phyloP scores from a whole-genome alignment of 2,113 vertebrate genomes.

The Pelecanus crispus region DNA sequence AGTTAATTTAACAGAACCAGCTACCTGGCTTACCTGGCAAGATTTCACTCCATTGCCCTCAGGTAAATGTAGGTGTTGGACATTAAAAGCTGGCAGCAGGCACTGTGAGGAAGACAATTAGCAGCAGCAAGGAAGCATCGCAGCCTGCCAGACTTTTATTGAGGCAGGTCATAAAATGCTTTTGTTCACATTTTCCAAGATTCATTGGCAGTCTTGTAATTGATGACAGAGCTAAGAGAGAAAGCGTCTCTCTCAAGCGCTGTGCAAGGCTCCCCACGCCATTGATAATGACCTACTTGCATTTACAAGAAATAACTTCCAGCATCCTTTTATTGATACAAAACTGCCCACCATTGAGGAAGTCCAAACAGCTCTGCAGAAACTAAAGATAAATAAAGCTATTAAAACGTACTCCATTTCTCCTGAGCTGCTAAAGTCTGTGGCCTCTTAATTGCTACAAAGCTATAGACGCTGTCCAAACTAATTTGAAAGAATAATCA shows the following conservation, averaged over 20 bases:
- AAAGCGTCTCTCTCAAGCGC: background rate
- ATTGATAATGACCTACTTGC: constrained; percentile 60
- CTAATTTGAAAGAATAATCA: constrained; percentile 62
- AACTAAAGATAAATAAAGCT: constrained; percentile 67
- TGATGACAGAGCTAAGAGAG: constrained; percentile 34
- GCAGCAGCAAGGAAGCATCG: constrained; percentile 19
- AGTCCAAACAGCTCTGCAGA: constrained; percentile 36
- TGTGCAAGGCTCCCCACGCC: background rate
- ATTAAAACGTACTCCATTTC: constrained; percentile 59
- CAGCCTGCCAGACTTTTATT: constrained; percentile 42
- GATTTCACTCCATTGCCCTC: background rate
- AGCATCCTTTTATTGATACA: constrained; percentile 67
- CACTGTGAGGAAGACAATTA: constrained; percentile 19
- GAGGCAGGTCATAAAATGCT: constrained; percentile 33
- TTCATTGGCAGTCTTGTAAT: constrained; percentile 48
- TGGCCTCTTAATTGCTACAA: constrained; percentile 65
- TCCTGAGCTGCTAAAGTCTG: constrained; percentile 66
- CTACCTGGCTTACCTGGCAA: background rate
- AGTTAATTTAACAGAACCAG: background rate
- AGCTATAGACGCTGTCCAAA: constrained; percentile 60
- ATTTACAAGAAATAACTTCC: constrained; percentile 65
- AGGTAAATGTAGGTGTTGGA: background rate
- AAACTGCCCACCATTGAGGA: constrained; percentile 68
- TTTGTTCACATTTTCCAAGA: constrained; percentile 56
- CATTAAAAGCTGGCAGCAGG: background rate